Percentiles rank a stretch among this genome's conserved stretches.
Conservation (phyloP, 2,113 vertebrate genomes). For the Pygoscelis antarcticus region DNA sequence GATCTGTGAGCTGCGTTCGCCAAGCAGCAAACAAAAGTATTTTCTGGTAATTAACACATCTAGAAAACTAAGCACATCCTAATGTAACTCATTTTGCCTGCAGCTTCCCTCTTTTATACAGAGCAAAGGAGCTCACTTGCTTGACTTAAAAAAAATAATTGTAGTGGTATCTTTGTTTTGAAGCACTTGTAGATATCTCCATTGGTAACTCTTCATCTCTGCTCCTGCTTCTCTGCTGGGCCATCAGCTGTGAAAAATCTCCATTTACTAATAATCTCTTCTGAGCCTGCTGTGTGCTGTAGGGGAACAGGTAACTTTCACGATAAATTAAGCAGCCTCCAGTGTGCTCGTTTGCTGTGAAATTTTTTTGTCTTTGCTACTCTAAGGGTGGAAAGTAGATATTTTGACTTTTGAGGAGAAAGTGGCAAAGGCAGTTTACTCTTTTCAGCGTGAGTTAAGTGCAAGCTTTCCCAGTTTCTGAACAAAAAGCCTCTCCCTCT, state of each 20-base stretch:
- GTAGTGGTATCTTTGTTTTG: neutral
- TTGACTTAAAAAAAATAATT: neutral
- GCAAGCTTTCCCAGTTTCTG: neutral
- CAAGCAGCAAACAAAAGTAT: neutral
- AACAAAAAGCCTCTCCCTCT: neutral
- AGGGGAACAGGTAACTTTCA: neutral
- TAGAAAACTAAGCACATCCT: neutral
- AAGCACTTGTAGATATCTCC: neutral
- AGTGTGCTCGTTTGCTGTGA: neutral
- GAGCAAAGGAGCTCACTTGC: neutral
- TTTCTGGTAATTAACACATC: neutral
- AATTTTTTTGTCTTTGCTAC: neutral
- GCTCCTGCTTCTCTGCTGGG: neutral
- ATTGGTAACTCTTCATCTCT: neutral
- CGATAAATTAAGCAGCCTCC: neutral
- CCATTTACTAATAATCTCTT: neutral
- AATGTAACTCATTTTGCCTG: neutral
- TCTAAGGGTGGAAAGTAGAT: neutral
- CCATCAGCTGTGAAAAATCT: neutral
- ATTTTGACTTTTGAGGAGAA: neutral
- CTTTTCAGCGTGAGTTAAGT: neutral
- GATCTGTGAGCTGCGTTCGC: neutral
- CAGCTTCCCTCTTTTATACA: neutral
- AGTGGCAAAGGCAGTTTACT: neutral
- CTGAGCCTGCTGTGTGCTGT: neutral